A percentile compares a stretch with the other conserved stretches of the same genome.
phyloP scores from a whole-genome alignment of 2,888 invertebrate genomes.

The Horisme vitalbata region DNA sequence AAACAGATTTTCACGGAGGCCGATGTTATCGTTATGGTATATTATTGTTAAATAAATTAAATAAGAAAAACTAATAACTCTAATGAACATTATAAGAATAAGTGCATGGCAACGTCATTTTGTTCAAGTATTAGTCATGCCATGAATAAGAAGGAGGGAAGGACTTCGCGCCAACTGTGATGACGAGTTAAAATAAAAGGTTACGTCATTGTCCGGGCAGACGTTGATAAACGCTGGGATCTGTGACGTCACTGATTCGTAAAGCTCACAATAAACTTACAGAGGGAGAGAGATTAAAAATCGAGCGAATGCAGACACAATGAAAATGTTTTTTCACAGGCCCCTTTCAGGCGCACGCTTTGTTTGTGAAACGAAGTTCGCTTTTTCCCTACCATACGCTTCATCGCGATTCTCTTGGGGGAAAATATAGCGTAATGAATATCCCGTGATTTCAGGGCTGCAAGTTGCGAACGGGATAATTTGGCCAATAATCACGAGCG shows the following conservation, averaged over 20 bases:
- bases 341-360: conserved; percentile 72
- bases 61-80: too few species aligned
- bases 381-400: conserved; percentile 65
- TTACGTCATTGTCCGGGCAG: conserved; percentile 27
- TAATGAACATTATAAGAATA: background rate
- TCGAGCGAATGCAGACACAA: conserved; percentile 79
- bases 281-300: conserved; percentile 77
- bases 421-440: conserved; percentile 72
- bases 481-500: conserved; percentile 45
- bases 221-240: conserved; percentile 51
- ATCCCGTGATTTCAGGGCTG: conserved; percentile 51
- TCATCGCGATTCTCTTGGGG: conserved; percentile 66
- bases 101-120: background rate
- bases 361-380: conserved; percentile 80
- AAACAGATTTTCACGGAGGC: too few species aligned
- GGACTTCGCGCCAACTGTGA: conserved; percentile 1
- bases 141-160: background rate
- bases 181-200: conserved; percentile 19
- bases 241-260: conserved; percentile 57
- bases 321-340: conserved; percentile 79
- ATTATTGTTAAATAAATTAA: too few species aligned
- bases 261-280: conserved; percentile 75
- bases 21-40: too few species aligned
- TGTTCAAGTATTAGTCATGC: background rate
- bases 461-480: conserved; percentile 46